Evolutionary conservation across 2,888 invertebrate genomes (phyloP), one percentile per base, ranked within the genome.

Genomic region (Drosophila algonquin): DNA sequence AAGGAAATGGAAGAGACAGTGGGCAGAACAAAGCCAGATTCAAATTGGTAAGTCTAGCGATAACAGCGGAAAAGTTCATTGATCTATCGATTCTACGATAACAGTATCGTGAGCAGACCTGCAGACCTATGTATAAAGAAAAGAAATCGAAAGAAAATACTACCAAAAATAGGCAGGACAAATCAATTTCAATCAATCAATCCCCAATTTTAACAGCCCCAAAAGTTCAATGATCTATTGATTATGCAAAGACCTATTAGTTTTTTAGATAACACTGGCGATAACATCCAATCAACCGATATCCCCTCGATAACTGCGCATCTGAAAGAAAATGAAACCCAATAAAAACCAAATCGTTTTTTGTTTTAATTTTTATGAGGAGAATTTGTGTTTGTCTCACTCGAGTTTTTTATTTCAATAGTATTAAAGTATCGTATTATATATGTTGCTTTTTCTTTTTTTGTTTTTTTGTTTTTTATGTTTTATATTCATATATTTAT

Each of bases 401-500:
- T 72, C 74, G 65, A 63, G 54, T 77, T 80, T 89, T 89, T 82
- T 81, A 81, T 85, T 85, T 89, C 79, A 90, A 90, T 89, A 90
- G 89, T 89, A 89, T 88, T 88, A 87, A 88, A 89, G 85, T 89
- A 89, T 88, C 81, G 88, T 88, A 80, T 88, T 84, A 86, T 84
- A 83, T 83, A 78, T 87, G 61, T 77, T 40, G 40, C 40, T 40
- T 40, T 40, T 40, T 40, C 2, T 40, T 40, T 40, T 40, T 40
- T 40, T 40, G 14, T 40, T 78, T 79, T 79, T 75, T 80, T 65
- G 73, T 63, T 63, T 63, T 78, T 81, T 83, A 64, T 58, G 30
- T 86, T 76, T 86, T 88, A 77, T 77, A 68, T 75, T 77, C 64
- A 69, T 76, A 81, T 81, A 79, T 75, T 81, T 81, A 84, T 84